phyloP scores from a whole-genome alignment of 2,113 vertebrate genomes.

The Lutjanus erythropterus region DNA sequence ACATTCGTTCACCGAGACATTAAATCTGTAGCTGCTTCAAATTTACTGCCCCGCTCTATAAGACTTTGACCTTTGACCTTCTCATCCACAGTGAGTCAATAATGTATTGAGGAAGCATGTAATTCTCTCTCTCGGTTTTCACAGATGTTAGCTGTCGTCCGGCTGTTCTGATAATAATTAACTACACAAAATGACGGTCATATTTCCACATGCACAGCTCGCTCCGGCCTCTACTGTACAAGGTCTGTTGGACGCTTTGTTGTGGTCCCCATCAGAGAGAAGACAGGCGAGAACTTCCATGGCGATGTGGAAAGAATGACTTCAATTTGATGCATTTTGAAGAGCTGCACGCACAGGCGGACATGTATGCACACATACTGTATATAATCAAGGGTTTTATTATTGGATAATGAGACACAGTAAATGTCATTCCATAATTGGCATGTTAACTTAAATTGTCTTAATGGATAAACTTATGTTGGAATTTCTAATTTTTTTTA shows the following conservation, averaged over 20 bases:
- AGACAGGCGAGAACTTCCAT: not conserved
- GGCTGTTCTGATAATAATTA: conserved; percentile 13
- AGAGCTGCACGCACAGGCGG: not conserved
- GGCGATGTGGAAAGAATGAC: conserved; percentile 14
- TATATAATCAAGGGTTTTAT: not conserved
- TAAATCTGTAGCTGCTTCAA: not conserved
- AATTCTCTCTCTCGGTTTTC: not conserved
- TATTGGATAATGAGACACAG: not conserved
- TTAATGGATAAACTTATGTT: not conserved
- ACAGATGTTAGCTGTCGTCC: conserved; percentile 48
- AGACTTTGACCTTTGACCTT: conserved; percentile 10
- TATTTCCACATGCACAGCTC: conserved; percentile 31
- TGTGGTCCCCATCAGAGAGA: not conserved
- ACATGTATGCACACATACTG: conserved; percentile 1
- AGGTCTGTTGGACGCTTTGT: not conserved
- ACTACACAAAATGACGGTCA: conserved; percentile 22
- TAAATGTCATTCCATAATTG: not conserved
- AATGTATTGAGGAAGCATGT: not conserved
- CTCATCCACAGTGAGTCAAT: not conserved
- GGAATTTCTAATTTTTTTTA: not conserved
- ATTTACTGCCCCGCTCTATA: too few relatives aligned
- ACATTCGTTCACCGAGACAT: not conserved
- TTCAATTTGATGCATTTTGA: not conserved
- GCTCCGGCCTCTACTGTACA: not conserved
- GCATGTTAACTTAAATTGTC: not conserved